phyloP scores from a whole-genome alignment of 2,797 vertebrate species.

The Cuniculus paca region DNA sequence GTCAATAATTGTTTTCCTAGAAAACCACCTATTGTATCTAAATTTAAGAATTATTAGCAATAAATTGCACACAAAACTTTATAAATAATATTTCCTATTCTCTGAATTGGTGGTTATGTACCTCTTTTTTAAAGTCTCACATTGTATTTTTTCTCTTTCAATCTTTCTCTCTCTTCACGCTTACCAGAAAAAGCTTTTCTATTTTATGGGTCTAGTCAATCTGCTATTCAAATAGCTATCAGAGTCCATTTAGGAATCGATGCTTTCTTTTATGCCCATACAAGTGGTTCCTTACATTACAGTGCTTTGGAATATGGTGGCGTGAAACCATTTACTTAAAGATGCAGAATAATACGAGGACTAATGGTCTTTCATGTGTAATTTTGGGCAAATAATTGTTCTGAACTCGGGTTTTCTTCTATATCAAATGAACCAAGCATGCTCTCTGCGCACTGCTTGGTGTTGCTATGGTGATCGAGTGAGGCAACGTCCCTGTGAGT shows the following conservation, averaged over 20 bases:
- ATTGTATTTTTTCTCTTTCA: conserved; percentile 3
- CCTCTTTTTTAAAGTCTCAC: neutral
- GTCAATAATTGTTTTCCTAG: neutral
- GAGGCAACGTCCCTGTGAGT: too few relatives aligned
- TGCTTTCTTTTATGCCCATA: neutral
- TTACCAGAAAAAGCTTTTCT: neutral
- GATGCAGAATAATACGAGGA: conserved; percentile 4
- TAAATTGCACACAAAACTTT: conserved; percentile 27
- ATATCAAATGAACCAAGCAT: neutral
- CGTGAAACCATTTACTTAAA: neutral
- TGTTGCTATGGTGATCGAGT: neutral
- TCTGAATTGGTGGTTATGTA: neutral
- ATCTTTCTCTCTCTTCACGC: neutral
- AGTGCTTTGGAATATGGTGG: neutral
- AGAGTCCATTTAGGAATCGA: neutral
- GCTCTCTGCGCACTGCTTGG: neutral
- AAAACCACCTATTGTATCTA: neutral
- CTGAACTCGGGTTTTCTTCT: neutral
- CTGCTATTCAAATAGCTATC: neutral
- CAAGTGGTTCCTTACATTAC: neutral
- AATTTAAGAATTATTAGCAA: conserved; percentile 5
- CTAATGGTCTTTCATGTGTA: neutral
- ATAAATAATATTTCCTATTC: neutral
- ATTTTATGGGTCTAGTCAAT: neutral
- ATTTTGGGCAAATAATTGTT: neutral